These are phyloP conservation scores for Hystrix brachyura DNA, from an alignment of 2,113 vertebrate species.

Conservation along the genomic window DNA sequence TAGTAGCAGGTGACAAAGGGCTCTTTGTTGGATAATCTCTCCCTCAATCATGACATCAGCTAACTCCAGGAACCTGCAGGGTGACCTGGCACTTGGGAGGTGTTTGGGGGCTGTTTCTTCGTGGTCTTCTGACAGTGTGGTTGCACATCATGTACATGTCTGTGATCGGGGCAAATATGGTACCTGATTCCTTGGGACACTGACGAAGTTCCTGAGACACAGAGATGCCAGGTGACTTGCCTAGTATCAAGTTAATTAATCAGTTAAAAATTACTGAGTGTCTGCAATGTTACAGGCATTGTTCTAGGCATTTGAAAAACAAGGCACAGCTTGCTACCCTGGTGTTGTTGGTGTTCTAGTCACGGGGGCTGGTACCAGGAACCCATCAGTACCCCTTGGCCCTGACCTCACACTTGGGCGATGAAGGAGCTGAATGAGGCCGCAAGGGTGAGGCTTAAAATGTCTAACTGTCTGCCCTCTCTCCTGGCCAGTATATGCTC, in stretches of 20 bases:
- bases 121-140: not conserved
- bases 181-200: not conserved
- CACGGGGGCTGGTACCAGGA: not conserved
- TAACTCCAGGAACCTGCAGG: not conserved
- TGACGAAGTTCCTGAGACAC: not conserved
- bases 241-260: not conserved
- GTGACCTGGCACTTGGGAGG: not conserved
- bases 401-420: not conserved
- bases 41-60: not conserved
- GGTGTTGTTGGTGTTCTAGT: not conserved
- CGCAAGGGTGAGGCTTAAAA: not conserved
- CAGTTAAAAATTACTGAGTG: not conserved
- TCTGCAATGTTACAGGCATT: not conserved
- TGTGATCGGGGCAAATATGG: too few species aligned
- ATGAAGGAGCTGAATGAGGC: not conserved
- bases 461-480: not conserved
- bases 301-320: not conserved
- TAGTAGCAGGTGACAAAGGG: not conserved
- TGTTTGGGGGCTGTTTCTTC: not conserved
- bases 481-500: not conserved
- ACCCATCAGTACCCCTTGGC: not conserved
- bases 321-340: not conserved
- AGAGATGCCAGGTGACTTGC: not conserved
- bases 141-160: accelerated
- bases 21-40: not conserved